Conservation (phyloP, 2,113 vertebrate species). For the Platysternon megacephalum region DNA sequence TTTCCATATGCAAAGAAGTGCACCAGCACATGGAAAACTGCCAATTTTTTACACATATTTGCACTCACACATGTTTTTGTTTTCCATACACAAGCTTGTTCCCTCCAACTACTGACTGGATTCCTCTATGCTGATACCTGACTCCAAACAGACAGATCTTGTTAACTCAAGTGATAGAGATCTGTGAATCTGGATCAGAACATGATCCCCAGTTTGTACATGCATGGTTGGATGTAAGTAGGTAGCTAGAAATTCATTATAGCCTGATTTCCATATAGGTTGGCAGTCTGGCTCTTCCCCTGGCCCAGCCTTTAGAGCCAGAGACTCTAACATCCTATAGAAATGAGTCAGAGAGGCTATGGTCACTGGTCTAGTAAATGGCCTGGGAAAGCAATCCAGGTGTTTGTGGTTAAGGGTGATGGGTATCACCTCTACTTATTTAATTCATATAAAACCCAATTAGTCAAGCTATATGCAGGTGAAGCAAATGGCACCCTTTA, state of each 20-base stretch:
- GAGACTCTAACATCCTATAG: background rate
- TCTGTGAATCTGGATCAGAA: background rate
- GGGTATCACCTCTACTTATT: background rate
- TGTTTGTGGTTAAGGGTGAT: background rate
- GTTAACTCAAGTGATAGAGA: background rate
- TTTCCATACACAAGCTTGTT: background rate
- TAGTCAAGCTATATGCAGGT: background rate
- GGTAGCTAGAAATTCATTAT: background rate
- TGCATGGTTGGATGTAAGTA: background rate
- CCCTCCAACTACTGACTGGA: background rate
- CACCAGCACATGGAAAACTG: background rate
- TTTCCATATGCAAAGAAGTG: background rate
- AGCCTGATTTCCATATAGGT: background rate
- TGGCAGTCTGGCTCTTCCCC: background rate
- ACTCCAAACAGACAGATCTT: background rate
- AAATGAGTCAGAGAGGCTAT: background rate
- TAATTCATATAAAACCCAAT: background rate
- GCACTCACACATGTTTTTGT: background rate
- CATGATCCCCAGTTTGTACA: background rate
- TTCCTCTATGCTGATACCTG: background rate
- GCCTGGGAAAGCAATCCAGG: background rate
- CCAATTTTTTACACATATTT: background rate
- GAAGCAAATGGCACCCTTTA: background rate
- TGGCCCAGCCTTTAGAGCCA: background rate
- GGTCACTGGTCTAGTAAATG: background rate